Base-by-base conservation (phyloP, 2,888 invertebrate species). In the Podotricha telesiphe region DNA sequence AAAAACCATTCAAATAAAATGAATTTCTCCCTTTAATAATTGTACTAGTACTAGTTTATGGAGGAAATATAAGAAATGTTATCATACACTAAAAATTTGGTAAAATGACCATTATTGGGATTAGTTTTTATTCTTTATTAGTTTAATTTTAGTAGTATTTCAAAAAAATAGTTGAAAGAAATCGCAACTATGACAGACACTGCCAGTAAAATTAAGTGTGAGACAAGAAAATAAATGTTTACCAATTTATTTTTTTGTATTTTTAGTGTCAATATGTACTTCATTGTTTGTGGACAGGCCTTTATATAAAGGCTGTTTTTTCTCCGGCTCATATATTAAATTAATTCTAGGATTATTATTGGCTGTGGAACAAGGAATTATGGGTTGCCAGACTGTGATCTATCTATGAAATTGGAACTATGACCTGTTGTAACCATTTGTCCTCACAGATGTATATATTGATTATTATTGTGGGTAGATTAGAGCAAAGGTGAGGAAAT, bases 401-500 rank as follows among this genome's bases (percentile, higher is more conserved):
- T 64, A 59, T 67, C n/a, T n/a, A 58, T 69, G 56, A 71, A 55
- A 67, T 65, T 64, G 53, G 66, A 62, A 69, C 53, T 65, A 40
- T 53, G 50, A 67, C 58, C 72, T 72, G 69, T 75, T 74, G 68
- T 74, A 67, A 67, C n/a, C 65, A 68, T 55, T 61, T 55, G 34
- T 65, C 74, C 75, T 74, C 70, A 71, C 72, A 73, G 59, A 73
- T 80, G 77, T 80, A 78, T 76, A 78, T 78, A 77, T 72, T 74
- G 75, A 75, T 78, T 76, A 79, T 74, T 75, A 76, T 76, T 63
- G 22, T 66, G 56, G 48, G 59, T 66, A 68, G 65, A 19, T 78
- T 80, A 80, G 80, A 79, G 81, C 82, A 81, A 75, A 78, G 82
- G 83, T 85, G 85, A 84, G 85, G 79, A 83, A 84, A 80, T 82